A percentile compares a stretch with the other conserved stretches of the same genome.
These are phyloP conservation scores for Macroramphosus scolopax DNA, from an alignment of 2,797 vertebrate genomes.

Conservation along the genomic window DNA sequence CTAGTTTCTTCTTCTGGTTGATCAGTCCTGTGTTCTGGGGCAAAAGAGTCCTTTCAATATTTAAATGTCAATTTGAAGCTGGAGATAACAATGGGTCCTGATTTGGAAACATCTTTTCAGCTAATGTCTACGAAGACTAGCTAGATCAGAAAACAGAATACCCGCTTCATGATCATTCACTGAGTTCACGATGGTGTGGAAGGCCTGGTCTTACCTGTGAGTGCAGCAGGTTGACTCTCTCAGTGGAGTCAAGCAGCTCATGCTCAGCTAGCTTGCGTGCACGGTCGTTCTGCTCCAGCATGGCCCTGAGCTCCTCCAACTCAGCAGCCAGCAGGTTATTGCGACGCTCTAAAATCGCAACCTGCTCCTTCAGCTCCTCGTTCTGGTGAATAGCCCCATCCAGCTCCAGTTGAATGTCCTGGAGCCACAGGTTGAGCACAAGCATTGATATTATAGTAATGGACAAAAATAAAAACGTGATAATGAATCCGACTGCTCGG, in stretches of 20 bases:
- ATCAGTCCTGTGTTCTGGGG: conserved; percentile 87
- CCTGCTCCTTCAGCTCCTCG: conserved; percentile 88
- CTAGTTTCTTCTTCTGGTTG: conserved; percentile 94
- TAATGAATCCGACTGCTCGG: not conserved
- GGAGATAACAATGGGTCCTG: too few species aligned
- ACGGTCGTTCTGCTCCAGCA: conserved; percentile 88
- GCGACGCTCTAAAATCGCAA: conserved; percentile 83
- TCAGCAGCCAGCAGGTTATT: conserved; percentile 84
- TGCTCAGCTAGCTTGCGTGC: conserved; percentile 88
- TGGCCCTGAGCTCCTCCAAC: conserved; percentile 85
- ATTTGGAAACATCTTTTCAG: not conserved
- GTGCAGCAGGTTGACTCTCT: conserved; percentile 89
- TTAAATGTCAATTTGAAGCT: too few species aligned
- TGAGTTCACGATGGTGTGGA: too few species aligned
- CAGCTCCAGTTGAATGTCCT: conserved; percentile 88
- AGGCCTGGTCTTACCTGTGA: conserved; percentile 78
- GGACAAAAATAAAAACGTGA: not conserved
- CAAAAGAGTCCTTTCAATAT: conserved; percentile 4
- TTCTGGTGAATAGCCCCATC: conserved; percentile 84
- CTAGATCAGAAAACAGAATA: too few species aligned
- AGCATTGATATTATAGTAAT: not conserved
- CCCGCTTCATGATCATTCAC: too few species aligned
- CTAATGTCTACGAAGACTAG: not conserved
- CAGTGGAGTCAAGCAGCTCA: conserved; percentile 86
- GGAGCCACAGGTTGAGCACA: not conserved